phyloP scores from a whole-genome alignment of 2,113 vertebrate genomes.

The Bucco capensis region DNA sequence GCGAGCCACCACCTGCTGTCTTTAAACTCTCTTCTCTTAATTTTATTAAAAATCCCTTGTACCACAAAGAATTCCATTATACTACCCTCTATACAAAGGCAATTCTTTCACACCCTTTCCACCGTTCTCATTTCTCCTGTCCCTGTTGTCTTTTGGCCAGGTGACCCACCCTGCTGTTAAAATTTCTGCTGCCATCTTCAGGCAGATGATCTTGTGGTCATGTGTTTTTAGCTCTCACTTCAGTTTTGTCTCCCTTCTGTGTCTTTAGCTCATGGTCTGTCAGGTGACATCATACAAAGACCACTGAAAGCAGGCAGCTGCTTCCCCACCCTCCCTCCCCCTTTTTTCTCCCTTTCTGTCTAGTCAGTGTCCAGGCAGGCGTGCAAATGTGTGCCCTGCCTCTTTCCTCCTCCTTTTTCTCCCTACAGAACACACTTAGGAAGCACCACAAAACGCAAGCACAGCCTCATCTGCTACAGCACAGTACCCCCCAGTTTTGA shows the following conservation, averaged over 20 bases:
- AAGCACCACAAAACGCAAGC: neutral
- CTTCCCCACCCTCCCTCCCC: neutral
- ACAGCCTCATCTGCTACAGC: neutral
- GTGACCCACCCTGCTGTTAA: neutral
- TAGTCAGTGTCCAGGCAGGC: neutral
- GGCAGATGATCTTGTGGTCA: accelerated
- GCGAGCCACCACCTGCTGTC: neutral
- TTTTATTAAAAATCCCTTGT: neutral
- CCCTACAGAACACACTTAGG: accelerated
- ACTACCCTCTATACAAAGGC: neutral
- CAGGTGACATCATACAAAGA: neutral
- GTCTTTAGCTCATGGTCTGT: neutral
- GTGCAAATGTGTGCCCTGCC: neutral
- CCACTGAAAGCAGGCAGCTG: slow-evolving; percentile 11
- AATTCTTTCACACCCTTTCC: neutral
- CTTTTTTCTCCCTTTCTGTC: neutral
- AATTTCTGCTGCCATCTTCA: neutral
- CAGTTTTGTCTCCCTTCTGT: neutral
- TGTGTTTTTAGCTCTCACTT: neutral
- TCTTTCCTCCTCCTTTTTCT: neutral
- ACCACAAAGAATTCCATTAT: neutral
- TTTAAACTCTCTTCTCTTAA: neutral
- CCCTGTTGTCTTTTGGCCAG: neutral
- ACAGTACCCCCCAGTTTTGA: neutral
- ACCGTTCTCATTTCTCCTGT: neutral